A percentile compares a stretch with the other conserved stretches of the same genome.
Evolutionary conservation across 2,113 vertebrate genomes (phyloP).

Genomic region (Labeo rohita): DNA sequence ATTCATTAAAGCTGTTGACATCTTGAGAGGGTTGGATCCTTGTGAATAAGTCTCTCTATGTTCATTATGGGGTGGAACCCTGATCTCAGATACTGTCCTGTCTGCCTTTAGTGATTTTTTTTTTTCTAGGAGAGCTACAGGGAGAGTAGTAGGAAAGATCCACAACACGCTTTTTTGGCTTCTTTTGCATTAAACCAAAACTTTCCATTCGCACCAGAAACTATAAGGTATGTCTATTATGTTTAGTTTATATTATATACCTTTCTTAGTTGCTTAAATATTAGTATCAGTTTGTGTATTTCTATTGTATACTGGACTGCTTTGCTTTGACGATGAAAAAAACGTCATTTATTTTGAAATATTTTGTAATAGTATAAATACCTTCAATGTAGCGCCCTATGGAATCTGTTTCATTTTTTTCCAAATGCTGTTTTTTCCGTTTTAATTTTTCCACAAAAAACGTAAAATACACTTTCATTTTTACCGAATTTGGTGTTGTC

Average conservation of each 20-base stretch:
- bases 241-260: not conserved
- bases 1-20: slow-evolving; percentile 58
- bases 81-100: not conserved
- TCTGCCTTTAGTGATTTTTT: not conserved
- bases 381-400: no score
- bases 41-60: slow-evolving; percentile 14
- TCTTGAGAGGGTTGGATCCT: slow-evolving; percentile 21
- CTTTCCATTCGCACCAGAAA: not conserved
- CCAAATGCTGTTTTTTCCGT: no score
- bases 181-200: not conserved
- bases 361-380: no score
- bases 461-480: no score
- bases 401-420: no score
- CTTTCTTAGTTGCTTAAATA: not conserved
- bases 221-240: slow-evolving; percentile 9
- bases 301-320: not conserved
- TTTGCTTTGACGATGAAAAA: not conserved
- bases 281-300: not conserved
- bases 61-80: slow-evolving; percentile 38
- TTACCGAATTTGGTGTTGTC: no score
- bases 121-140: not conserved
- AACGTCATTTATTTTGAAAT: no score
- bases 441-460: no score
- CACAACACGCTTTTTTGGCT: not conserved
- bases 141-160: not conserved